These are phyloP conservation scores for Hyposmocoma kahamanoa DNA, from an alignment of 1,140 invertebrate genomes.

Conservation along the genomic window DNA sequence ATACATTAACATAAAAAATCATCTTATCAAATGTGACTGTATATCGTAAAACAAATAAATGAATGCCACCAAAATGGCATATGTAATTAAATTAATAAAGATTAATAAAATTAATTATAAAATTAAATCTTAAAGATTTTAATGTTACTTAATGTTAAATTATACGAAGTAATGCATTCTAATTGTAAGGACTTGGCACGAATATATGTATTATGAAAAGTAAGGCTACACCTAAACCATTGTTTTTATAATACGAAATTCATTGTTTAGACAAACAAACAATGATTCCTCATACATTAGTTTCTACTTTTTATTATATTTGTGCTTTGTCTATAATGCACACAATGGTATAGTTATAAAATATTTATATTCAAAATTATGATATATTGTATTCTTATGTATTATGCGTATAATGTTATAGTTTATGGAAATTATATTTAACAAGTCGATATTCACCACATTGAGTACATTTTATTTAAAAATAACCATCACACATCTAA, in stretches of 20 bases:
- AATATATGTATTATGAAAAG: too few species aligned
- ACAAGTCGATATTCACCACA: too few species aligned
- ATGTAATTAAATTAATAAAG: too few species aligned
- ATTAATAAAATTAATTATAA: neutral
- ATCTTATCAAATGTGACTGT: too few species aligned
- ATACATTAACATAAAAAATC: too few species aligned
- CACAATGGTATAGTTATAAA: constrained; percentile 7
- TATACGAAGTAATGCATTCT: constrained; percentile 17
- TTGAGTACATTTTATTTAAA: too few species aligned
- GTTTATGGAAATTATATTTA: constrained; percentile 14
- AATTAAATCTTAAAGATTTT: constrained; percentile 32
- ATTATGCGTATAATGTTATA: constrained; percentile 13
- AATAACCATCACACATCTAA: neutral
- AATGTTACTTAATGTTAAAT: constrained; percentile 23
- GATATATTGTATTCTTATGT: constrained; percentile 24
- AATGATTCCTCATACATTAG: too few species aligned
- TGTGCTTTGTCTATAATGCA: constrained; percentile 15
- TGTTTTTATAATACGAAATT: constrained; percentile 21
- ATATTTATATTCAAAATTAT: constrained; percentile 14
- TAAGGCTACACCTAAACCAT: constrained; percentile 12
- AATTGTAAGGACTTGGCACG: constrained; percentile 34
- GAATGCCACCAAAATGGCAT: too few species aligned
- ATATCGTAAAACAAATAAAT: too few species aligned
- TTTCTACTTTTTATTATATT: constrained; percentile 15
- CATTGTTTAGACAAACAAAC: constrained; percentile 8